Base-by-base conservation (phyloP, 2,888 invertebrate genomes). In the Neoaliturus tenellus region DNA sequence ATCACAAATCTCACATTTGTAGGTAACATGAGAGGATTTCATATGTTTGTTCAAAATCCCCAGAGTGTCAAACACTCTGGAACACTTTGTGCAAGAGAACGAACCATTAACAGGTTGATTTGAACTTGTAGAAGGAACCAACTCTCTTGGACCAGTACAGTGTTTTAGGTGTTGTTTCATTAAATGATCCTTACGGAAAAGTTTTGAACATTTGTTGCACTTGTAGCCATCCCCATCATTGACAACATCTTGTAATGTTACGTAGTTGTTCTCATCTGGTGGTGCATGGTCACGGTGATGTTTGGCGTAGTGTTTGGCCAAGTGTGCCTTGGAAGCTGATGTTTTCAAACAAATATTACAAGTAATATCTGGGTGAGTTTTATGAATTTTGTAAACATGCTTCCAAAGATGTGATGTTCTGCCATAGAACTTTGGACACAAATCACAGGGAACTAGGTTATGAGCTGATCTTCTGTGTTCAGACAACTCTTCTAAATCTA, bases 401-500 rank as follows among this genome's bases (percentile, higher is more conserved):
- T 93, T 93, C 93, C 93, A 93, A 14, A 93, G 87, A 86, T 93
- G 93, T 12, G 93, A 93, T 31, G 93, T 93, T 14, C 93, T 89
- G 0, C 93, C 93, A 86, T 93, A 93, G 86, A 92, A 93, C 87
- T 93, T 93, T 86, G 92, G 92, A 87, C 93, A 93, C 8, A 93
- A 88, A 89, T 93, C 93, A 87, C 93, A 93, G 6, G 93, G 93
- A 87, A 93, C 93, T 10, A 93, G 91, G 39, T 91, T 91, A 87
- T 93, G 93, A 39, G 90, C 89, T 48, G 90, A 90, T 48, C 92
- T 89, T 14, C 93, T 89, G 87, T 93, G 93, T 81, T 91, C 90
- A 85, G 92, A 92, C 44, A 93, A 91, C 39, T 92, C 92, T 80
- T 92, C 92, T 82, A 92, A 90, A 67, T 89, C 90, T 20, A 90